These are phyloP conservation scores for Agapostemon virescens DNA, from an alignment of 2,888 invertebrate genomes.

Conservation along the genomic window DNA sequence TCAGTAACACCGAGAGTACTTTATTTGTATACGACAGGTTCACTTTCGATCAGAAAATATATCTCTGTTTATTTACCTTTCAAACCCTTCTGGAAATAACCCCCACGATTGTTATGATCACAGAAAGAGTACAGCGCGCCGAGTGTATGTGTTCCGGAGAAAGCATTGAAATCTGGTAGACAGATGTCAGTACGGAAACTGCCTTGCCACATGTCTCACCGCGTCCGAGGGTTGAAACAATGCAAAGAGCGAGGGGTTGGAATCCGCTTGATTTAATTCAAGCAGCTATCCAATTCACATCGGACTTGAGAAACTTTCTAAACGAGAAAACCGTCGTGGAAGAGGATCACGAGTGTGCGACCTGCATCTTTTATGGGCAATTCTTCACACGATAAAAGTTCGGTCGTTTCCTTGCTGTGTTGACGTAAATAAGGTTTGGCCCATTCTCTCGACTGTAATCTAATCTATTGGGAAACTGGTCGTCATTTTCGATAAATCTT, in stretches of 20 bases:
- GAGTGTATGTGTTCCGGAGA: background rate
- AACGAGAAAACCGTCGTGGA: slow-evolving; percentile 21
- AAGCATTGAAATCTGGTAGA: slow-evolving; percentile 16
- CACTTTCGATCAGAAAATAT: background rate
- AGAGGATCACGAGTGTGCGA: background rate
- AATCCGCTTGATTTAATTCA: slow-evolving; percentile 3
- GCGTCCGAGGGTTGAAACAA: background rate
- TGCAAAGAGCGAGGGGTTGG: background rate
- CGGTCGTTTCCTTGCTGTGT: background rate
- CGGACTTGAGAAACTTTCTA: background rate
- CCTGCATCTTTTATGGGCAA: slow-evolving; percentile 37
- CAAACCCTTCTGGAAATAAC: background rate
- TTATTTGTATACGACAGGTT: background rate
- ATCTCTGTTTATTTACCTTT: background rate
- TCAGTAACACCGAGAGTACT: background rate
- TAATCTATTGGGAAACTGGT: slow-evolving; percentile 31
- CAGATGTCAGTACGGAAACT: background rate
- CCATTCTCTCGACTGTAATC: slow-evolving; percentile 14
- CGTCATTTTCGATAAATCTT: slow-evolving; percentile 38
- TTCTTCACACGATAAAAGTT: slow-evolving; percentile 34
- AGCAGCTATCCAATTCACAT: slow-evolving; percentile 11
- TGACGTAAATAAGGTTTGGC: slow-evolving; percentile 27
- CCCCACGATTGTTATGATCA: slow-evolving; percentile 3
- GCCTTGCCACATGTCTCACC: background rate
- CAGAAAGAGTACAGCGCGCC: background rate